phyloP scores from a whole-genome alignment of 2,797 vertebrate species.

The Falco novaeseelandiae region DNA sequence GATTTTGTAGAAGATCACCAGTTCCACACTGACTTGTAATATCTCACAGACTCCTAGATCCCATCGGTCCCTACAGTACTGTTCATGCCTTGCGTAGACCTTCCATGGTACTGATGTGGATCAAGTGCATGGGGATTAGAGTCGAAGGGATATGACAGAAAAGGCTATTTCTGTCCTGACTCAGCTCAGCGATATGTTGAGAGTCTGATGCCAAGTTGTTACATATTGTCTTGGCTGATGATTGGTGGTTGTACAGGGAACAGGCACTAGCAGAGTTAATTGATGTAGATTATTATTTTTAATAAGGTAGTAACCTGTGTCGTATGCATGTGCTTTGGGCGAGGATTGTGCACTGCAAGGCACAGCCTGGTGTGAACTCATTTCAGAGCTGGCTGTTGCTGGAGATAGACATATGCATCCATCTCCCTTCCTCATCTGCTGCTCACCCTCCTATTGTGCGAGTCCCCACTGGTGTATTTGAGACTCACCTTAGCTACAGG shows the following conservation, averaged over 20 bases:
- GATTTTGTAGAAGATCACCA: not conserved
- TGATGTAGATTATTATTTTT: not conserved
- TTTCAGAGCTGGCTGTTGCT: not conserved
- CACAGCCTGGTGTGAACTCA: not conserved
- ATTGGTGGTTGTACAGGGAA: not conserved
- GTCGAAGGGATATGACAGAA: not conserved
- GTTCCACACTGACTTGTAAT: not conserved
- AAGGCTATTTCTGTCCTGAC: not conserved
- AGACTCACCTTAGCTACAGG: not conserved
- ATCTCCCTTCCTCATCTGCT: not conserved
- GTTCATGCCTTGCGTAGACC: not conserved
- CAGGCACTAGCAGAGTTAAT: not conserved
- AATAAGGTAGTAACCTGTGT: not conserved
- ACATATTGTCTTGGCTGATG: not conserved
- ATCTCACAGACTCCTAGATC: not conserved
- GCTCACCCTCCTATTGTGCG: fast-evolving
- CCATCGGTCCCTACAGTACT: not conserved
- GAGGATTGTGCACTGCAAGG: not conserved
- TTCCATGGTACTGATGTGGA: not conserved
- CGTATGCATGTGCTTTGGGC: not conserved
- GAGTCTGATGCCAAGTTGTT: not conserved
- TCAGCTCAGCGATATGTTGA: not conserved
- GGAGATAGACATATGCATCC: fast-evolving
- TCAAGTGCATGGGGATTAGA: not conserved
- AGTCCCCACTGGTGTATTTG: fast-evolving